Evolutionary conservation across 2,113 vertebrate genomes (phyloP).

Genomic region (Thryonomys swinderianus): DNA sequence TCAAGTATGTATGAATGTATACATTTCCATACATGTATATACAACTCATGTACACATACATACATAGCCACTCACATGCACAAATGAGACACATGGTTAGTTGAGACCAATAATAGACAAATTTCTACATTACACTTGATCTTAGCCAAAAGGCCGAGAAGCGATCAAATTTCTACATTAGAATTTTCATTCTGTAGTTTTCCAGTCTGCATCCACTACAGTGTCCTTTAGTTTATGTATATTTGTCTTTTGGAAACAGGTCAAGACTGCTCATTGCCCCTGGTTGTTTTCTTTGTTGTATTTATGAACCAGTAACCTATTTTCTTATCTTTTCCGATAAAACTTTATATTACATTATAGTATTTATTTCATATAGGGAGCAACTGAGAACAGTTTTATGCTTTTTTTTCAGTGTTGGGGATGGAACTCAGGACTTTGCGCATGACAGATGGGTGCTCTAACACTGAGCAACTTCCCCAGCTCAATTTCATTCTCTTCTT

Average conservation of each 20-base stretch:
- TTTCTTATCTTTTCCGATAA: not conserved
- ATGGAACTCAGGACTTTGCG: not conserved
- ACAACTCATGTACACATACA: not conserved
- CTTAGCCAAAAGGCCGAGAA: too few species aligned
- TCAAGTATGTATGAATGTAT: not conserved
- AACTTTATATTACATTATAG: not conserved
- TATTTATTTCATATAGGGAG: not conserved
- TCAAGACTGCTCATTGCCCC: not conserved
- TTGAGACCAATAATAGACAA: not conserved
- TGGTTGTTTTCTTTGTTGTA: not conserved
- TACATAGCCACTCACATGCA: not conserved
- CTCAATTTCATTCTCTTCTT: not conserved
- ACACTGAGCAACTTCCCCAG: not conserved
- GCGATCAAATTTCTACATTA: not conserved
- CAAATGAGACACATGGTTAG: too few species aligned
- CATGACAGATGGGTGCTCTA: not conserved
- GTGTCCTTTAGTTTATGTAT: not conserved
- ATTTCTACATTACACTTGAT: not conserved
- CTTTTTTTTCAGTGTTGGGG: not conserved
- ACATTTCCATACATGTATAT: not conserved
- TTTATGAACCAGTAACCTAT: not conserved
- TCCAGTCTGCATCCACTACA: not conserved
- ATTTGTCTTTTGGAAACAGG: not conserved
- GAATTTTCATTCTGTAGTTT: not conserved
- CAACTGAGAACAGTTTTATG: not conserved